Conservation (phyloP, 2,113 vertebrate species). For the Lagopus muta region DNA sequence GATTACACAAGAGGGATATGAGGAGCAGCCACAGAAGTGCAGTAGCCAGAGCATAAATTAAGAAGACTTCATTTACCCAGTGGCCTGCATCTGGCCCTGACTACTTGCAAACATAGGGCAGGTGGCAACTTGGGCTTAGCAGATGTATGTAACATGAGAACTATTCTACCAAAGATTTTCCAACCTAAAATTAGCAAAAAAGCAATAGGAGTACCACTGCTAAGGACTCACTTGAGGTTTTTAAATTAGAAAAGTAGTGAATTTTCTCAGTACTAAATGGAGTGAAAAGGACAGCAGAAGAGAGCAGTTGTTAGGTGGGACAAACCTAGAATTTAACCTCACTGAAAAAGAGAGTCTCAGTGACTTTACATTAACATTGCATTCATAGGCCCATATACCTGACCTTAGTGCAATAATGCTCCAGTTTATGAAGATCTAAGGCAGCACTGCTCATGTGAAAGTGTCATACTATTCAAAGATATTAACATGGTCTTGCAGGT, state of each 20-base stretch:
- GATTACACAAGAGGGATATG: background rate
- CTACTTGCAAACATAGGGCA: background rate
- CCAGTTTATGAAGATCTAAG: background rate
- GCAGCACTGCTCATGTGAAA: background rate
- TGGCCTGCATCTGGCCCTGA: background rate
- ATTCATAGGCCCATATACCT: background rate
- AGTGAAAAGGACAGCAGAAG: background rate
- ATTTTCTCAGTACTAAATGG: background rate
- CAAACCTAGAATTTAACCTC: background rate
- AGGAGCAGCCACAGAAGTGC: background rate
- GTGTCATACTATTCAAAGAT: background rate
- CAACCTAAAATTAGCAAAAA: background rate
- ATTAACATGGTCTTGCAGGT: background rate
- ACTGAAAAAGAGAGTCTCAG: background rate
- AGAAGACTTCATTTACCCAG: background rate
- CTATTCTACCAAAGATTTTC: background rate
- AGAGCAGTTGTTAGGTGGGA: background rate
- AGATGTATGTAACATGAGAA: fast-evolving
- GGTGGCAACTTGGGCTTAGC: background rate
- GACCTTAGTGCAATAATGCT: background rate
- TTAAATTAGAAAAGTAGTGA: background rate
- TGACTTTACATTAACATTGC: background rate
- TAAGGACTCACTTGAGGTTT: background rate
- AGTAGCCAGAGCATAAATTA: background rate
- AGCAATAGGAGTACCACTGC: background rate